phyloP scores from a whole-genome alignment of 2,888 invertebrate species.

The Trisateles emortualis region DNA sequence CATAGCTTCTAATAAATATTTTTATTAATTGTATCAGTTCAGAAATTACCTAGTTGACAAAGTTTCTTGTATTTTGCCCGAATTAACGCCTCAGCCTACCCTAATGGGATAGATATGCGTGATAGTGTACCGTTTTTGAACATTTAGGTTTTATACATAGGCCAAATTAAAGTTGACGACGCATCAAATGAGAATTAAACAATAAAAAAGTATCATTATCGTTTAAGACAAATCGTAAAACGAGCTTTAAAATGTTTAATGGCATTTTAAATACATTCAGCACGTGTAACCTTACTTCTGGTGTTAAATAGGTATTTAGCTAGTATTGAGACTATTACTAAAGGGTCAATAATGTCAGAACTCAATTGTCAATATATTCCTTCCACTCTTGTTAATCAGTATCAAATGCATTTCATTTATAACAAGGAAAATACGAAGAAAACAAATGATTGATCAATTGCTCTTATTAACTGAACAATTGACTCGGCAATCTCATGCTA shows the following conservation, averaged over 20 bases:
- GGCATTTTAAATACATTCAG: constrained; percentile 32
- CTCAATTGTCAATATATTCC: not conserved
- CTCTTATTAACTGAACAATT: not conserved
- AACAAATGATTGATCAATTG: not conserved
- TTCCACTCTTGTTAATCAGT: not conserved
- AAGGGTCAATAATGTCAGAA: too few relatives aligned
- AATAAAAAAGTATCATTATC: constrained; percentile 41
- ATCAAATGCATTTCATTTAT: not conserved
- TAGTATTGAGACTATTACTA: too few relatives aligned
- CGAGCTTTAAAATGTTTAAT: constrained; percentile 31
- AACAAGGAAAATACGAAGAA: not conserved
- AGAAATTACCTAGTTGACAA: too few relatives aligned
- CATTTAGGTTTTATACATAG: constrained; percentile 5
- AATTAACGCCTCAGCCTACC: too few relatives aligned
- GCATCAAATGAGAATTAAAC: constrained; percentile 35
- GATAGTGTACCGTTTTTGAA: not conserved
- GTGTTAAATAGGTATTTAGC: constrained; percentile 18
- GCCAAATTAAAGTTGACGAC: constrained; percentile 36
- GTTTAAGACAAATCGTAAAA: constrained; percentile 37
- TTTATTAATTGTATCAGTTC: too few relatives aligned
- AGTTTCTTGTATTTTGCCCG: too few relatives aligned
- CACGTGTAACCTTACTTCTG: constrained; percentile 7
- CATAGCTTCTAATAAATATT: too few relatives aligned
- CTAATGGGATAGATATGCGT: too few relatives aligned
- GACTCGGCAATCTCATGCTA: not conserved